These are phyloP conservation scores for Saxidomus purpurata DNA, from an alignment of 1,140 invertebrate species.

Conservation along the genomic window DNA sequence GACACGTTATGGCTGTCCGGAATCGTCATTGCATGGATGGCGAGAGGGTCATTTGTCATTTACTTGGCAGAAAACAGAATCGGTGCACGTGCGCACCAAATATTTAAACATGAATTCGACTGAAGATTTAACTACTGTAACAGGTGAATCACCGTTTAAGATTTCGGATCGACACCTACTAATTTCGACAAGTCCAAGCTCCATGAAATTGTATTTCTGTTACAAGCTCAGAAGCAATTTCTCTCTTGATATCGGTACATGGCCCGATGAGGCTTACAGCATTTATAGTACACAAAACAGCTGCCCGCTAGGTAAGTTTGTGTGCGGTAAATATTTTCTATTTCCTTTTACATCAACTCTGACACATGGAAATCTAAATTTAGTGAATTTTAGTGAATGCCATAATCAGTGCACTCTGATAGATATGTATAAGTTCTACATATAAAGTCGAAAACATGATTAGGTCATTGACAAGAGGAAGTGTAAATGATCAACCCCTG, in stretches of 20 bases:
- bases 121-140: neutral
- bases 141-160: too few species aligned
- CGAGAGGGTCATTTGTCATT: neutral
- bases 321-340: neutral
- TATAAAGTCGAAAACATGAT: too few species aligned
- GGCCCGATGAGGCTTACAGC: neutral
- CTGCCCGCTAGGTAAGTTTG: neutral
- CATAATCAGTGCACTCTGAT: too few species aligned
- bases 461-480: too few species aligned
- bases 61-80: neutral
- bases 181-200: neutral
- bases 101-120: neutral
- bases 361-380: too few species aligned
- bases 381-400: too few species aligned
- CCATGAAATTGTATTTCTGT: neutral
- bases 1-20: conserved; percentile 1
- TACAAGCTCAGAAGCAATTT: neutral
- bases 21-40: neutral
- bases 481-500: too few species aligned
- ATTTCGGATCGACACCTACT: neutral
- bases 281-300: neutral
- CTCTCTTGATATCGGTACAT: neutral
- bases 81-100: neutral
- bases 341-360: too few species aligned
- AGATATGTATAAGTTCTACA: too few species aligned